phyloP scores from a whole-genome alignment of 2,113 vertebrate genomes.

The Columba janthina region DNA sequence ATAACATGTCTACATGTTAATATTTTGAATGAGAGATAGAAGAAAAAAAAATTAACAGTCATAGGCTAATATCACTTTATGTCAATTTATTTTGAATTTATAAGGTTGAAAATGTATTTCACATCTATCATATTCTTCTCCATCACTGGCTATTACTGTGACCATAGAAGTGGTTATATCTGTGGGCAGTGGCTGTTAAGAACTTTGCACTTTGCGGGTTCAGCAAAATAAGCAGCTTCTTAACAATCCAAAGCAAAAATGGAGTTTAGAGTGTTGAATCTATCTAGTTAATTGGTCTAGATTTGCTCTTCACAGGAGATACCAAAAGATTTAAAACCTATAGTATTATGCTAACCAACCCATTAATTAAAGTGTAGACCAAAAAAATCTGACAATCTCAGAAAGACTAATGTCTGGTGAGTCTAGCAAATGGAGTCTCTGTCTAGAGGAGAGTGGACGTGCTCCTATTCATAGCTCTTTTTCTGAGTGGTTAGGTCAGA shows the following conservation, averaged over 20 bases:
- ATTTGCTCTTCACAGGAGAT: neutral
- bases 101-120: neutral
- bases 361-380: neutral
- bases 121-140: neutral
- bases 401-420: neutral
- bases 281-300: neutral
- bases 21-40: neutral
- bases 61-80: neutral
- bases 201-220: accelerated
- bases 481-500: neutral
- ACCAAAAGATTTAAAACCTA: neutral
- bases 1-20: neutral
- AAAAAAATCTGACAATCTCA: neutral
- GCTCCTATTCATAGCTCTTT: neutral
- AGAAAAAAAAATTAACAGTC: neutral
- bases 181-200: neutral
- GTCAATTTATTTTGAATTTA: neutral
- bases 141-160: neutral
- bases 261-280: neutral
- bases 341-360: neutral
- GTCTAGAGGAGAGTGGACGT: neutral
- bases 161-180: neutral
- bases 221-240: neutral
- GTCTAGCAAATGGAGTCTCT: neutral
- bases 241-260: neutral